Conservation (phyloP, 2,888 invertebrate genomes). For the Nomada goodeniana region DNA sequence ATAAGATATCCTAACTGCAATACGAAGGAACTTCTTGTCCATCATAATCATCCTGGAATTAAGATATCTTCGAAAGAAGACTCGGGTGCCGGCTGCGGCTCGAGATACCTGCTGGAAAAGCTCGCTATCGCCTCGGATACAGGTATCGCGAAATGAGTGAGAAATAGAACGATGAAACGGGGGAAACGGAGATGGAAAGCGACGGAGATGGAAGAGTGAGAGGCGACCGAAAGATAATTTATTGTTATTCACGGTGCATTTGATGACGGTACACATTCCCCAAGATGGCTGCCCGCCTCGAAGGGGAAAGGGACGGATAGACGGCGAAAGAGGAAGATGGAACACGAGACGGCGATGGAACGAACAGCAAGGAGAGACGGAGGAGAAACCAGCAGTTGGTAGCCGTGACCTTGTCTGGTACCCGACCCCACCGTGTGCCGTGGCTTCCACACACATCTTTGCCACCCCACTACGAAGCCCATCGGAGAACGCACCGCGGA, state of each 20-base stretch:
- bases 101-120: neutral
- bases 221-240: slow-evolving; percentile 71
- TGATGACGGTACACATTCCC: slow-evolving; percentile 75
- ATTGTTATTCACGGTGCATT: slow-evolving; percentile 76
- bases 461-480: slow-evolving; percentile 62
- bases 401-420: slow-evolving; percentile 84
- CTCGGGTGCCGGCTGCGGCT: too few species aligned
- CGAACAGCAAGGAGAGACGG: slow-evolving; percentile 9
- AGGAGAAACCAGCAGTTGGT: slow-evolving; percentile 75
- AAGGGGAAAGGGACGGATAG: slow-evolving; percentile 54
- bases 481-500: slow-evolving; percentile 46
- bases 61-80: neutral
- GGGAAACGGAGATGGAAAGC: slow-evolving; percentile 29
- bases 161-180: slow-evolving; percentile 12
- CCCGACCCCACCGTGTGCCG: slow-evolving; percentile 73
- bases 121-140: neutral
- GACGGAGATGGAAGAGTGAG: slow-evolving; percentile 55
- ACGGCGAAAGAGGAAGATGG: neutral
- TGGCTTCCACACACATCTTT: slow-evolving; percentile 70
- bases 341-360: slow-evolving; percentile 21
- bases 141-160: slow-evolving; percentile 17
- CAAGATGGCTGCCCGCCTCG: slow-evolving; percentile 79
- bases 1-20: too few species aligned
- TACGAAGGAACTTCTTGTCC: neutral
- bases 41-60: neutral